Conservation (phyloP, 1,140 invertebrate genomes). For the Lethrus apterus region DNA sequence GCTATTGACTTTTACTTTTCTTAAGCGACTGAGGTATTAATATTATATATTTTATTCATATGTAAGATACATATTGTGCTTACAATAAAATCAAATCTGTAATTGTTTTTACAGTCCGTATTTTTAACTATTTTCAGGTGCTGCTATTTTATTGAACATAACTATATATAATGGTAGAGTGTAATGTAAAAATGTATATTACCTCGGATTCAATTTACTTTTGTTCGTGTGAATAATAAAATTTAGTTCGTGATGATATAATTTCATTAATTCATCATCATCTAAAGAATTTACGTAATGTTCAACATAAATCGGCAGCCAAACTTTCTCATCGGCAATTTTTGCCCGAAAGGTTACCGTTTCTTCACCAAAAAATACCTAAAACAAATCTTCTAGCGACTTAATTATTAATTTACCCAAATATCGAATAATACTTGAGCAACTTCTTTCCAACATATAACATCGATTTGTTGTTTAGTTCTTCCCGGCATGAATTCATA, state of each 20-base stretch:
- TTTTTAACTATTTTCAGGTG: too few relatives aligned
- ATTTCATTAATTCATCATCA: constrained; percentile 18
- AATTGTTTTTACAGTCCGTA: too few relatives aligned
- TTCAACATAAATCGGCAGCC: constrained; percentile 20
- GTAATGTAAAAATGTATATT: not conserved
- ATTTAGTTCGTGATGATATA: constrained; percentile 20
- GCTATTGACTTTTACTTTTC: too few relatives aligned
- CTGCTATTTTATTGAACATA: too few relatives aligned
- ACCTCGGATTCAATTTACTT: constrained; percentile 18
- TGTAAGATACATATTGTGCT: too few relatives aligned
- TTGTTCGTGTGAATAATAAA: constrained; percentile 18
- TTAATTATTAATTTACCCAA: not conserved
- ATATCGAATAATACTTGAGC: constrained; percentile 18
- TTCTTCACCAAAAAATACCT: constrained; percentile 19
- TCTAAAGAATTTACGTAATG: constrained; percentile 17
- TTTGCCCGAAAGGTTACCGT: constrained; percentile 14
- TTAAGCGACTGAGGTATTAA: too few relatives aligned
- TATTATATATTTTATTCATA: too few relatives aligned
- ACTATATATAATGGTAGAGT: too few relatives aligned
- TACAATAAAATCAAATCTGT: too few relatives aligned
- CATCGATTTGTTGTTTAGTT: constrained; percentile 19
- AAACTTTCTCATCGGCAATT: constrained; percentile 14
- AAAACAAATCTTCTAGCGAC: not conserved
- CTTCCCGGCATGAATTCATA: constrained; percentile 19
- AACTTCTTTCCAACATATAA: constrained; percentile 21